phyloP scores from a whole-genome alignment of 2,888 invertebrate species.

The Cheilosia scutellata region DNA sequence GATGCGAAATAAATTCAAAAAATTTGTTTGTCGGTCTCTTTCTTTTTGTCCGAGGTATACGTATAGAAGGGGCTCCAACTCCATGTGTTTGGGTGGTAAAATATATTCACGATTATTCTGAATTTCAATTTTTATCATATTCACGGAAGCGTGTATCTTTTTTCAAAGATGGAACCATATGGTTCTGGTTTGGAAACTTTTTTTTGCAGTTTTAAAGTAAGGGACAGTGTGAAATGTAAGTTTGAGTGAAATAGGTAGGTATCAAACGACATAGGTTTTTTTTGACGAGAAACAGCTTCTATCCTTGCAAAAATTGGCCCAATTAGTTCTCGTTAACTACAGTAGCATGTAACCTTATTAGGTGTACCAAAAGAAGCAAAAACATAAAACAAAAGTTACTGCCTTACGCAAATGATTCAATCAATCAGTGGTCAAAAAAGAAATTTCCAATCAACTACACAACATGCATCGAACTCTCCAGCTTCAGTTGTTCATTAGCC shows the following conservation, averaged over 20 bases:
- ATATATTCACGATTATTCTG: conserved; percentile 5
- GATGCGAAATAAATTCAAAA: conserved; percentile 62
- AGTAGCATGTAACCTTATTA: too few species aligned
- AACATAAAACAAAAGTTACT: background rate
- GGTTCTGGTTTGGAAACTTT: background rate
- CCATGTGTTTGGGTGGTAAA: conserved; percentile 23
- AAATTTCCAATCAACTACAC: conserved; percentile 60
- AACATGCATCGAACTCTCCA: conserved; percentile 44
- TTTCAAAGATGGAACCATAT: conserved; percentile 2
- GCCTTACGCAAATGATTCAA: conserved; percentile 58
- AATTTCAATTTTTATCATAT: background rate
- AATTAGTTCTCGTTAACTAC: too few species aligned
- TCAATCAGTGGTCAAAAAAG: conserved; percentile 59
- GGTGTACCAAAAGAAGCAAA: background rate
- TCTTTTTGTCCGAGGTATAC: background rate
- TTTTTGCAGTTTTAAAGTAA: background rate
- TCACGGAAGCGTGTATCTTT: background rate
- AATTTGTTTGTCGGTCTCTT: background rate
- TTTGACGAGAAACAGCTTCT: too few species aligned
- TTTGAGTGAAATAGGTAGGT: too few species aligned
- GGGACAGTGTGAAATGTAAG: background rate
- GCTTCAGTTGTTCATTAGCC: conserved; percentile 72
- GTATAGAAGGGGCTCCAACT: background rate
- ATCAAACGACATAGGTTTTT: too few species aligned
- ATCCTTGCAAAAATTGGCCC: too few species aligned